Evolutionary conservation across 1,140 invertebrate species (phyloP).

Genomic region (Orius insidiosus): DNA sequence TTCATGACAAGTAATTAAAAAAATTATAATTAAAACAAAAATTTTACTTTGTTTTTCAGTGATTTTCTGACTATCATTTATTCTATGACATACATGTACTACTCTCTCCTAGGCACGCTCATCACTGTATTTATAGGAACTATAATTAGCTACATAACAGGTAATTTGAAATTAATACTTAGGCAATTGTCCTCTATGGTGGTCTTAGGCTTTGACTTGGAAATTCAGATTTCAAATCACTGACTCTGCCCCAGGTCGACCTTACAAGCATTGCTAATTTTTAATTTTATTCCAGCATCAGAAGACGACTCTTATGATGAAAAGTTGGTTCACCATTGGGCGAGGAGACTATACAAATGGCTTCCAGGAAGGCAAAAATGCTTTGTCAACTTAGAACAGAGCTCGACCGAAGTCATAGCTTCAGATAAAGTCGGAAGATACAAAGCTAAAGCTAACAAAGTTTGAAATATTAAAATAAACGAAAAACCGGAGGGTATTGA

Average conservation of each 20-base stretch:
- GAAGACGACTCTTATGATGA: slow-evolving; percentile 47
- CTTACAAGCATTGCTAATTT: neutral
- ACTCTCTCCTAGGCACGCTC: slow-evolving; percentile 46
- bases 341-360: slow-evolving; percentile 34
- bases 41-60: slow-evolving; percentile 25
- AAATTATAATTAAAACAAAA: neutral
- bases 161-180: slow-evolving; percentile 21
- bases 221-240: neutral
- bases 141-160: slow-evolving; percentile 43
- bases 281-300: slow-evolving; percentile 23
- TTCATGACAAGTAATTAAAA: slow-evolving; percentile 14
- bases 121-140: slow-evolving; percentile 44
- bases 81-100: slow-evolving; percentile 58
- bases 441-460: slow-evolving; percentile 6
- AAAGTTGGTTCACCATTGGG: slow-evolving; percentile 43
- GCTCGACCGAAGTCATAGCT: neutral
- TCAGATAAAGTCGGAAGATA: slow-evolving; percentile 6
- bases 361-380: slow-evolving; percentile 29
- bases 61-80: slow-evolving; percentile 38
- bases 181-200: neutral
- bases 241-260: too few relatives aligned
- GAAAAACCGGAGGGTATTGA: too few relatives aligned
- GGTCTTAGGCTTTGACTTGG: neutral
- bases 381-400: slow-evolving; percentile 9
- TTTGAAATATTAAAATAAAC: neutral